phyloP scores from a whole-genome alignment of 2,888 invertebrate species.

The Antheraea assamensis region DNA sequence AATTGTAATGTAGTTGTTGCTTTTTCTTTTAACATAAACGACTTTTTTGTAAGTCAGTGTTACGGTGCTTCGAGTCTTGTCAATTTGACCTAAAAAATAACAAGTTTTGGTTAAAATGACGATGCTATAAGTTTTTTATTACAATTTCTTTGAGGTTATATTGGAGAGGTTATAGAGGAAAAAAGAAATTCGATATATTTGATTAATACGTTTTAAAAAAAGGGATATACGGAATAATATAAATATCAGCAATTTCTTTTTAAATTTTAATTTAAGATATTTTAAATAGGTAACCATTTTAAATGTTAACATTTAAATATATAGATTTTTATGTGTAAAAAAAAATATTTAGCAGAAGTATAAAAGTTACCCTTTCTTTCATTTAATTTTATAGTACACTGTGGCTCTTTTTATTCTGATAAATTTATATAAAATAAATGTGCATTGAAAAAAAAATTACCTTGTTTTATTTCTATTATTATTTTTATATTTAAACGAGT shows the following conservation, averaged over 20 bases:
- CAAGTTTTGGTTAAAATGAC: conserved; percentile 69
- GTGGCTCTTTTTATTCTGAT: background rate
- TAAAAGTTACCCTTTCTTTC: background rate
- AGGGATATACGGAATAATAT: background rate
- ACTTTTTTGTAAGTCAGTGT: conserved; percentile 8
- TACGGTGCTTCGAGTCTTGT: conserved; percentile 49
- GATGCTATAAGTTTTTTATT: conserved; percentile 43
- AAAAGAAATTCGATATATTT: background rate
- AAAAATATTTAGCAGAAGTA: background rate
- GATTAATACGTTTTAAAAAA: background rate
- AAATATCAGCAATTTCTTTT: background rate
- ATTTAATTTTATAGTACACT: background rate
- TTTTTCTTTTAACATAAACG: background rate
- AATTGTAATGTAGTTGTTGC: background rate
- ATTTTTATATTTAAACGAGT: no score
- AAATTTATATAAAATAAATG: background rate
- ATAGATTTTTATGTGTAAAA: conserved; percentile 7
- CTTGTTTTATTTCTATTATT: background rate
- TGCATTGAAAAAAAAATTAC: background rate
- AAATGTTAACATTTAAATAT: background rate
- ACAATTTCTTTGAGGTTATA: background rate
- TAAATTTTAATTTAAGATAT: background rate
- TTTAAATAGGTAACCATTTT: background rate
- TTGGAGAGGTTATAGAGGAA: no score
- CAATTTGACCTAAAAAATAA: conserved; percentile 65